A percentile compares a stretch with the other conserved stretches of the same genome.
Conservation (phyloP, 2,113 vertebrate genomes). For the Anguilla japonica region DNA sequence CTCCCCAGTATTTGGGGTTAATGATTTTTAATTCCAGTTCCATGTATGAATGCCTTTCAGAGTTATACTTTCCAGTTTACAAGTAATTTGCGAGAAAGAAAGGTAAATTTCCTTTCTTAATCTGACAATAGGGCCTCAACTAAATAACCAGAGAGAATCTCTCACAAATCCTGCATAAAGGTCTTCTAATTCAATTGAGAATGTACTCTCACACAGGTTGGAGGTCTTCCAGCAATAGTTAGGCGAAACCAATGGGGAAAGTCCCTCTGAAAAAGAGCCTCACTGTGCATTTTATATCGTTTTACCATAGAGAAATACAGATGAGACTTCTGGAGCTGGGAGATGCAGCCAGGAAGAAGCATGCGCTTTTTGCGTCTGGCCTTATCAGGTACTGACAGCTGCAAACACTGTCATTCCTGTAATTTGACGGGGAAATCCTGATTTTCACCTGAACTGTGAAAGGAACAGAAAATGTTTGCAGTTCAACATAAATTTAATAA, state of each 20-base stretch:
- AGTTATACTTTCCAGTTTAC: too few relatives aligned
- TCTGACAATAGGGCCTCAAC: neutral
- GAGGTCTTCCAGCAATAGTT: neutral
- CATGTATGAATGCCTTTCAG: too few relatives aligned
- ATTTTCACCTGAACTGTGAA: slow-evolving; percentile 4
- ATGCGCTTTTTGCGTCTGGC: neutral
- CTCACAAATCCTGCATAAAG: neutral
- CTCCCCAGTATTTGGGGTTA: too few relatives aligned
- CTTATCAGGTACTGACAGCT: slow-evolving; percentile 12
- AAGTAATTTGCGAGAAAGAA: too few relatives aligned
- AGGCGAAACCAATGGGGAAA: neutral
- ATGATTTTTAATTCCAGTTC: too few relatives aligned
- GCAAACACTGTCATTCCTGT: neutral
- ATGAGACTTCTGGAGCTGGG: neutral
- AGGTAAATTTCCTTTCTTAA: neutral
- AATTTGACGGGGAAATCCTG: neutral
- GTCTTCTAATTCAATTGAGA: neutral
- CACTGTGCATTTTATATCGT: neutral
- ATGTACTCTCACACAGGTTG: neutral
- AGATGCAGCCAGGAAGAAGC: neutral
- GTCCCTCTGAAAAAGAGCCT: neutral
- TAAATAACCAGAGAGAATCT: neutral
- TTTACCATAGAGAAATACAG: slow-evolving; percentile 6
- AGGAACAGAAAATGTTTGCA: neutral
- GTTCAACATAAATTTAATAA: neutral